Base-by-base conservation (phyloP, 2,113 vertebrate genomes). In the Eclectus roratus region DNA sequence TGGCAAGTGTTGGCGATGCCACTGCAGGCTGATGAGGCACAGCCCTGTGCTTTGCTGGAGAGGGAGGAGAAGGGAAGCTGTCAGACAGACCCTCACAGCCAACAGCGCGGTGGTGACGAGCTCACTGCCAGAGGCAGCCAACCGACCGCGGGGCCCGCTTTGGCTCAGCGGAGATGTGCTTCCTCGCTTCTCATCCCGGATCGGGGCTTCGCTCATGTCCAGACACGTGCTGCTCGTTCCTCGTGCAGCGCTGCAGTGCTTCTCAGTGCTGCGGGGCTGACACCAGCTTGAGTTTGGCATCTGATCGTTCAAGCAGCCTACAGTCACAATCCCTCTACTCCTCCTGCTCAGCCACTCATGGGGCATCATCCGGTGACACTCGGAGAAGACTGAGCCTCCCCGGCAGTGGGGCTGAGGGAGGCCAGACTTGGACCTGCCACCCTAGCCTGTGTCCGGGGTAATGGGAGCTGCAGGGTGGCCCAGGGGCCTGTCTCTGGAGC, bases 51-150 rank as follows among this genome's bases (percentile, higher is more conserved):
- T 83, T 82, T 1, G 2, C 35, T 37, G 46, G 29, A 49, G 64
- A 27, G n/a, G 43, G 74, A 53, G 52, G 74, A 68, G 66, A 46
- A 28, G 49, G 56, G 39, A 39, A 47, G 21, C 61, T 89, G 81
- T 61, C 85, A 89, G 77, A 58, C 0, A 1, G 27, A 72, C 58
- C 76, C 74, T 71, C 1, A 2, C 47, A 63, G 61, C 39, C 1
- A 2, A 6, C 63, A 80, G 52, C 5, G 1, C 0, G 6, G 80
- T 1, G 7, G 28, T 56, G 68, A 66, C 0, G 4, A 71, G 50
- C 70, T 87, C 7, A 2, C 44, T 69, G 80, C 77, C 3, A 1
- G 64, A 52, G 83, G 69, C 73, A 43, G 61, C 60, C 4, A 8
- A 19, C 35, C 3, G 23, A 64, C 84, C 4, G 15, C 9, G 2